Evolutionary conservation across 2,113 vertebrate genomes (phyloP), one percentile per base, ranked within the genome.

Genomic region (Sinocyclocheilus rhinocerous): DNA sequence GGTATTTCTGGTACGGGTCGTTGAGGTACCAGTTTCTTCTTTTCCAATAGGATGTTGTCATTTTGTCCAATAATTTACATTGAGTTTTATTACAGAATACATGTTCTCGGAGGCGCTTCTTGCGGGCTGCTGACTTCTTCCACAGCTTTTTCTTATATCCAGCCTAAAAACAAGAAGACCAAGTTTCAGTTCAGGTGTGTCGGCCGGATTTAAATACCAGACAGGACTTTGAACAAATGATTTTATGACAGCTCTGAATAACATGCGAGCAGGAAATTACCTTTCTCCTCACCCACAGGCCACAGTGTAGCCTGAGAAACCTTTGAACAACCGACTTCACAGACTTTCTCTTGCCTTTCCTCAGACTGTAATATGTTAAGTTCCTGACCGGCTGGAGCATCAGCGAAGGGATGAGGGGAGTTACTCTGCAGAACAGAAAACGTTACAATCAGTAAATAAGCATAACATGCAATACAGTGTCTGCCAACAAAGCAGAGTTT

Each of bases 71-170:
- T 75, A 99, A 94, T 33, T 95, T 97, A 85, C 93, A 93, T 76
- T 99, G 98, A 0, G 96, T 97, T 87, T 95, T 97, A 52, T 93
- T 98, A 92, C 98, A 99, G 92, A 99, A 93, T 0, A 97, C 92
- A 0, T 97, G 92, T 85, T 99, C 95, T 73, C 97, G 94, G 88
- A 99, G 91, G n/a, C 97, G 96, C 85, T 88, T 96, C 91, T 75
- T 96, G 86, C 93, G 93, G 65, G 91, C 92, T n/a, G 95, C 63
- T 0, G 87, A 91, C 91, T 99, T 99, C 91, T 96, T 98, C 98
- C 98, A 99, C 83, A 98, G 90, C 55, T 91, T 98, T 92, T 99
- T 99, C 94, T 99, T 98, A 90, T 99, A 98, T 59, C 98, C 98
- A 83, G 98, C 87, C 98, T 99, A 91, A 85, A 63, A 48, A 29